Percentiles rank a stretch among this genome's conserved stretches.
These are phyloP conservation scores for Pardalotus punctatus DNA, from an alignment of 2,113 vertebrate genomes.

Conservation along the genomic window DNA sequence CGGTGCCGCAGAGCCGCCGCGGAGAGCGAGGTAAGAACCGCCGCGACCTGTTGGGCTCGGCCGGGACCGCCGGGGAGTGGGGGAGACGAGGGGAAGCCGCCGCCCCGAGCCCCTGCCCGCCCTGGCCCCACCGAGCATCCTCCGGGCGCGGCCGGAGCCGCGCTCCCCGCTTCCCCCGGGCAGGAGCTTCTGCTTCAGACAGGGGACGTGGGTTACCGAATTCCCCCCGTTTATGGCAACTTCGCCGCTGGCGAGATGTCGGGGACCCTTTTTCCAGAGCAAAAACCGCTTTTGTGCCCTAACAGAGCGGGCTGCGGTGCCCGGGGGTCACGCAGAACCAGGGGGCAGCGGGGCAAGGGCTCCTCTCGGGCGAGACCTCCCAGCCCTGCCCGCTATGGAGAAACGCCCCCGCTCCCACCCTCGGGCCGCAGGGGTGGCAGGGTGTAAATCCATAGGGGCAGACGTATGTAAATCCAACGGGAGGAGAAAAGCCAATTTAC, in stretches of 20 bases:
- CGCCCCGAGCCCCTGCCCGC: neutral
- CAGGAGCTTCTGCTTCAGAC: neutral
- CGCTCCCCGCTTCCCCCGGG: neutral
- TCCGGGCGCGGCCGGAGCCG: neutral
- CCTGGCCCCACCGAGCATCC: neutral
- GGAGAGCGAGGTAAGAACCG: neutral
- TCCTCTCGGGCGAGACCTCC: neutral
- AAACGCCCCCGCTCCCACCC: neutral
- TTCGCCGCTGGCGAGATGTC: neutral
- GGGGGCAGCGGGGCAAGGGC: neutral
- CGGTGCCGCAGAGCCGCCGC: neutral
- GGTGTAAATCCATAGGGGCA: neutral
- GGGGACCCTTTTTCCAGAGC: neutral
- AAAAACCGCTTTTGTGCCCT: neutral
- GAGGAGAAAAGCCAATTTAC: neutral
- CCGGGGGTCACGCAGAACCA: neutral
- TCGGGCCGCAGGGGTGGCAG: neutral
- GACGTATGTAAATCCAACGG: neutral
- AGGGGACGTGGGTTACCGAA: neutral
- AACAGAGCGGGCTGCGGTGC: neutral
- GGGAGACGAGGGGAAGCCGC: neutral
- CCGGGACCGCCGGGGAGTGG: neutral
- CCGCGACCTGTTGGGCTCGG: constrained; percentile 8
- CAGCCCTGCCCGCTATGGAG: neutral
- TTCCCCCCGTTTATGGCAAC: neutral